These are phyloP conservation scores for Myotis lucifugus DNA, from an alignment of 2,113 vertebrate genomes.

Conservation along the genomic window DNA sequence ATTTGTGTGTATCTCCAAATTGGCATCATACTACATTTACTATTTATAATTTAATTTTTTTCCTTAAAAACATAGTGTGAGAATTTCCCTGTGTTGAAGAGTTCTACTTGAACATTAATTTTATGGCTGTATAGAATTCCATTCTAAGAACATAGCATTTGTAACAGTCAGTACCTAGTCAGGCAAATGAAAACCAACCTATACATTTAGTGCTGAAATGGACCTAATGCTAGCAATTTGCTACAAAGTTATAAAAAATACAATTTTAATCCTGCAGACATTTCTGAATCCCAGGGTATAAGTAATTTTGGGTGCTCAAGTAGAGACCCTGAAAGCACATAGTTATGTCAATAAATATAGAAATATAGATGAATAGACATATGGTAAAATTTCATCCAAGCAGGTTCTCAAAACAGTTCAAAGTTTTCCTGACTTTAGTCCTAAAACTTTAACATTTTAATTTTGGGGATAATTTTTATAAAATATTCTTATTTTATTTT, in stretches of 20 bases:
- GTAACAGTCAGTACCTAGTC: neutral
- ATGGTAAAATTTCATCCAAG: neutral
- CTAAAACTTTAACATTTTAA: constrained; percentile 13
- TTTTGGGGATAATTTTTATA: neutral
- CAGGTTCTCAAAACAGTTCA: constrained; percentile 43
- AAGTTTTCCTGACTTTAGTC: neutral
- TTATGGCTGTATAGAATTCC: constrained; percentile 16
- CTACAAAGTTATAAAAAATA: constrained; percentile 30
- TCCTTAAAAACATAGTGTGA: neutral
- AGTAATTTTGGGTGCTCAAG: constrained; percentile 18
- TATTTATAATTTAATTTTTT: constrained; percentile 22
- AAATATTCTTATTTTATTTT: constrained; percentile 25
- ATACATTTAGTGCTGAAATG: neutral
- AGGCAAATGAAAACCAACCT: constrained; percentile 23
- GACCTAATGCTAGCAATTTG: constrained; percentile 25
- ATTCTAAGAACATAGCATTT: neutral
- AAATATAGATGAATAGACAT: constrained; percentile 4
- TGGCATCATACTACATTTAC: neutral
- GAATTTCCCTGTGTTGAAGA: constrained; percentile 3
- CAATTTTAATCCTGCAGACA: neutral
- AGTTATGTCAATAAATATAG: neutral
- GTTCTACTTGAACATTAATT: neutral
- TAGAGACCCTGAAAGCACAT: neutral
- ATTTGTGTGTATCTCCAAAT: neutral
- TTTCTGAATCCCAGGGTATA: constrained; percentile 31